phyloP scores from a whole-genome alignment of 1,140 invertebrate genomes.

The Lordiphosa stackelbergi region DNA sequence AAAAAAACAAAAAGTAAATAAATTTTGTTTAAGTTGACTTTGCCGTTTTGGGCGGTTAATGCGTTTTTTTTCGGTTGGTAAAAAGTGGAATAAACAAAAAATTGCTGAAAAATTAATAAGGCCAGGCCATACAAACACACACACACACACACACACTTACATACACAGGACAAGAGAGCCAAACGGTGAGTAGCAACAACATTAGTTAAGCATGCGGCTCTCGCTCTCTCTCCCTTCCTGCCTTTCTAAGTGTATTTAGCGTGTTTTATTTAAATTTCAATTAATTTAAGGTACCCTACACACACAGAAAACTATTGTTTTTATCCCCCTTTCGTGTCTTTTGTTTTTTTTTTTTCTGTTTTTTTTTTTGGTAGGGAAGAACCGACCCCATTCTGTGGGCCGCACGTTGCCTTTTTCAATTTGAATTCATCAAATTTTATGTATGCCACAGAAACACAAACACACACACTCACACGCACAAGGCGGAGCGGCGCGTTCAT shows the following conservation, averaged over 20 bases:
- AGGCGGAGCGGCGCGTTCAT: neutral
- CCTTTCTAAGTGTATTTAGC: neutral
- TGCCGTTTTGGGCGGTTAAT: conserved; percentile 20
- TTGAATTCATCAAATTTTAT: conserved; percentile 4
- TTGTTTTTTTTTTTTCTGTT: neutral
- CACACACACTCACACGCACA: neutral
- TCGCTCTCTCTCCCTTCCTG: conserved; percentile 3
- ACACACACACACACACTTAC: conserved; percentile 12
- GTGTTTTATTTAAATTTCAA: conserved; percentile 45
- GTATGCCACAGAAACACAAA: conserved; percentile 3
- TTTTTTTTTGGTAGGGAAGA: neutral
- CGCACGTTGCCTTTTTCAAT: conserved; percentile 19
- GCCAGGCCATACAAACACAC: conserved; percentile 20
- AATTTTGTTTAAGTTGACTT: conserved; percentile 32
- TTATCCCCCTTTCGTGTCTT: too few species aligned
- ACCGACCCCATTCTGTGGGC: neutral
- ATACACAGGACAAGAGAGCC: conserved; percentile 2
- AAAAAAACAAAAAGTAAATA: conserved; percentile 9
- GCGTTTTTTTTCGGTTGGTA: conserved; percentile 27
- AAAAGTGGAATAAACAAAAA: conserved; percentile 8
- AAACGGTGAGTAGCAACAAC: conserved; percentile 47
- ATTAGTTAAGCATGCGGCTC: conserved; percentile 46
- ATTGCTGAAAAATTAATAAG: conserved; percentile 43
- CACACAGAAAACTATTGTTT: neutral
- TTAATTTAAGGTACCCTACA: conserved; percentile 40